These are phyloP conservation scores for Ruditapes philippinarum DNA, from an alignment of 1,140 invertebrate genomes.

Conservation along the genomic window DNA sequence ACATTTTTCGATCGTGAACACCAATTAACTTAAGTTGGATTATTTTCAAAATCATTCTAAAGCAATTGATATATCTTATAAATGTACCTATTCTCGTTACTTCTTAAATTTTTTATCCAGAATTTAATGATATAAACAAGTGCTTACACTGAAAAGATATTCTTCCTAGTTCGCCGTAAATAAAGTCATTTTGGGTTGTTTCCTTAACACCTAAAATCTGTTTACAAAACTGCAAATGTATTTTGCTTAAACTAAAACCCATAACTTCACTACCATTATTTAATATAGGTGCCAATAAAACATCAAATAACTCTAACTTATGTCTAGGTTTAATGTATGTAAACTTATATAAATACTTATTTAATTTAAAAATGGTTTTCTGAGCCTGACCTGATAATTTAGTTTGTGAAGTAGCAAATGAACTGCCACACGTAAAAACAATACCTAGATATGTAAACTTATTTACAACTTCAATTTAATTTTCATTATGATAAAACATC, in stretches of 20 bases:
- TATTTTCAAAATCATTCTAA: too few species aligned
- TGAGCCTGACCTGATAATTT: not conserved
- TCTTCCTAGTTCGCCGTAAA: slow-evolving; percentile 9
- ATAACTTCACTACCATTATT: slow-evolving; percentile 17
- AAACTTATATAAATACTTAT: not conserved
- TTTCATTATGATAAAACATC: not conserved
- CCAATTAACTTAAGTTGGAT: too few species aligned
- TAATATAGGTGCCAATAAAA: slow-evolving; percentile 13
- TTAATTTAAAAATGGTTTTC: slow-evolving; percentile 33
- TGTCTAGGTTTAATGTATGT: not conserved
- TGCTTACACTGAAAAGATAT: not conserved
- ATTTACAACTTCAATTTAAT: not conserved
- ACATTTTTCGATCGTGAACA: not conserved
- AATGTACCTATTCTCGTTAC: not conserved
- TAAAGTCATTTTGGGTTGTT: not conserved
- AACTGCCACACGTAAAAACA: too few species aligned
- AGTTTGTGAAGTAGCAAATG: too few species aligned
- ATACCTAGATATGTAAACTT: slow-evolving; percentile 40
- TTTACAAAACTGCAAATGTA: slow-evolving; percentile 29
- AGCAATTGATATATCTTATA: slow-evolving; percentile 3
- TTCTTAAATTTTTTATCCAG: not conserved
- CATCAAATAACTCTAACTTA: slow-evolving; percentile 34
- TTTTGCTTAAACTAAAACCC: slow-evolving; percentile 1
- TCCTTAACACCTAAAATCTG: not conserved
- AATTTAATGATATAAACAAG: not conserved